phyloP scores from a whole-genome alignment of 2,113 vertebrate genomes.

The Platanista minor region DNA sequence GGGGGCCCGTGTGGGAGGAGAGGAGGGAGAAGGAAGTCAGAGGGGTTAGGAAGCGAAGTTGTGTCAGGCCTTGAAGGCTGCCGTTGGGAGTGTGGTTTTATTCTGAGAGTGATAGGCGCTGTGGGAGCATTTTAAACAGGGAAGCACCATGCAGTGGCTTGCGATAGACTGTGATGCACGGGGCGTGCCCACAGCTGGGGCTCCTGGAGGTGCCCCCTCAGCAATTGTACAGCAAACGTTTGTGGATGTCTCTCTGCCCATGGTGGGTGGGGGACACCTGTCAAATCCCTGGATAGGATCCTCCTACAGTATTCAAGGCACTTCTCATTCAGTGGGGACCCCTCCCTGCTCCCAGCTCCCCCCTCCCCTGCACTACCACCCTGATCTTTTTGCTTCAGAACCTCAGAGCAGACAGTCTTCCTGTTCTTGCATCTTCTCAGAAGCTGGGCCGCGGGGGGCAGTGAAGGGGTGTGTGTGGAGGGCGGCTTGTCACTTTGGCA shows the following conservation, averaged over 20 bases:
- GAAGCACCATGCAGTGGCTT: background rate
- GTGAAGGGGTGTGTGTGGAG: background rate
- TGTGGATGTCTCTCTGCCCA: background rate
- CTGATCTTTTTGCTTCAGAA: background rate
- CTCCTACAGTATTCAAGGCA: background rate
- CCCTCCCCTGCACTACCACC: rapidly evolving
- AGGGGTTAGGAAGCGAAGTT: background rate
- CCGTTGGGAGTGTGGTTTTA: background rate
- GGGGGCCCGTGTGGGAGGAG: background rate
- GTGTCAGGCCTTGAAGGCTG: background rate
- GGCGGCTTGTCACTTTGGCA: background rate
- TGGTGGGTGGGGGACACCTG: background rate
- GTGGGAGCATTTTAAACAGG: background rate
- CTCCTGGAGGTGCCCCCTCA: background rate
- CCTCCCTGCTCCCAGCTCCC: background rate
- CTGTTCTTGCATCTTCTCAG: background rate
- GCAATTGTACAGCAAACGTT: rapidly evolving
- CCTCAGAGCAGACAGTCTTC: background rate
- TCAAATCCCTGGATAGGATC: background rate
- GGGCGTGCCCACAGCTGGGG: rapidly evolving
- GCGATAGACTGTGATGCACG: background rate
- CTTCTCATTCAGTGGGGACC: background rate
- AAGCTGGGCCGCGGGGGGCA: background rate
- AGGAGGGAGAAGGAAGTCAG: background rate
- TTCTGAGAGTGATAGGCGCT: background rate